Evolutionary conservation across 2,113 vertebrate genomes (phyloP).

Genomic region (Brachyhypopomus gauderio): DNA sequence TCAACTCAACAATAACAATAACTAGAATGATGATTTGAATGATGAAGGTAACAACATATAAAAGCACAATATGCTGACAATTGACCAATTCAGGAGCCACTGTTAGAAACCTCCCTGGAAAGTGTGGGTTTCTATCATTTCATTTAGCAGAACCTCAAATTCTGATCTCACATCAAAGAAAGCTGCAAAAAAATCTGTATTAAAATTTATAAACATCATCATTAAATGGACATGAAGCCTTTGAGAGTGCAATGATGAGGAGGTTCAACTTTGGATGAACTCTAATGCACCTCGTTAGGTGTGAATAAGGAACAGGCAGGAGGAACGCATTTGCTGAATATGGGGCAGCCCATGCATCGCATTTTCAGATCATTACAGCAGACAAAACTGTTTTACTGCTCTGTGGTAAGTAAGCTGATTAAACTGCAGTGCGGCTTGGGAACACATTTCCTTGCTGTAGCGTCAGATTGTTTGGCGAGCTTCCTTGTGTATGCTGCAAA

Average conservation of each 20-base stretch:
- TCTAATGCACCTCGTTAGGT: neutral
- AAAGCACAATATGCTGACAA: neutral
- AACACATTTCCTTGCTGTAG: no score
- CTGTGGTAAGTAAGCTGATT: neutral
- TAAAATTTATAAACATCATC: conserved; percentile 15
- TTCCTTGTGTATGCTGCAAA: no score
- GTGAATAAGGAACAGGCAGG: neutral
- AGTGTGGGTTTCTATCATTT: neutral
- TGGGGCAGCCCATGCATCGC: neutral
- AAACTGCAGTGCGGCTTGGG: neutral
- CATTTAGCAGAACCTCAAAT: neutral
- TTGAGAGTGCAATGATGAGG: neutral
- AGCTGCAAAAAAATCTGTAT: neutral
- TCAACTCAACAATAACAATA: no score
- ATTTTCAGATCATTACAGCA: neutral
- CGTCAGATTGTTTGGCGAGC: no score
- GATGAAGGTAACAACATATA: neutral
- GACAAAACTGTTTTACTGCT: neutral
- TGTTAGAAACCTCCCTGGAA: neutral
- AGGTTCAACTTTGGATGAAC: conserved; percentile 26
- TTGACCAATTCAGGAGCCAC: neutral
- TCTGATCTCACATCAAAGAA: conserved; percentile 21
- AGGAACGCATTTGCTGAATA: conserved; percentile 3
- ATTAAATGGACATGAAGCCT: conserved; percentile 20
- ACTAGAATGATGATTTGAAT: neutral